Conservation (phyloP, 2,888 invertebrate genomes). For the Drosophila cognata region DNA sequence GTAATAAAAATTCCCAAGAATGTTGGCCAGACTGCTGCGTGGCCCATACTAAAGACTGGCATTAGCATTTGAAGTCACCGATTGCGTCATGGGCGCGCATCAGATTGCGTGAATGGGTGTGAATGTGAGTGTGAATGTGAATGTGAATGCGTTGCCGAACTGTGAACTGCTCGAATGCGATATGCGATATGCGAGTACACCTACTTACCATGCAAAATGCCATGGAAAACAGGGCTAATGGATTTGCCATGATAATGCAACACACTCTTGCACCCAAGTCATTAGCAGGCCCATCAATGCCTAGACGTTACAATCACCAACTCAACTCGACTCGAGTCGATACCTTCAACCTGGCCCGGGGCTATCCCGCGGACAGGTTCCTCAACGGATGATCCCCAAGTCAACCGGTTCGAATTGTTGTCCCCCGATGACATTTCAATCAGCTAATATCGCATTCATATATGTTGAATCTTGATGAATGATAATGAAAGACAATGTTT, state of each 20-base stretch:
- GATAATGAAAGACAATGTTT: slow-evolving; percentile 27
- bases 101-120: slow-evolving; percentile 23
- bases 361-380: slow-evolving; percentile 6
- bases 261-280: slow-evolving; percentile 37
- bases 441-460: slow-evolving; percentile 17
- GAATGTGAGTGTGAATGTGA: background rate
- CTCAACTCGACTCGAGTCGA: slow-evolving; percentile 21
- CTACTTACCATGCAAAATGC: slow-evolving; percentile 4
- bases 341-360: slow-evolving; percentile 2
- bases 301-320: slow-evolving; percentile 43
- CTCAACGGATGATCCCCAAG: slow-evolving; percentile 1
- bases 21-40: slow-evolving; percentile 48
- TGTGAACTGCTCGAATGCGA: slow-evolving; percentile 11
- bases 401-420: slow-evolving; percentile 33
- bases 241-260: slow-evolving; percentile 50
- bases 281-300: slow-evolving; percentile 41
- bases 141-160: background rate
- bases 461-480: slow-evolving; percentile 18
- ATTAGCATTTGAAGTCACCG: slow-evolving; percentile 60
- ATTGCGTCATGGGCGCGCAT: slow-evolving; percentile 58
- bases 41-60: slow-evolving; percentile 67
- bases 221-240: slow-evolving; percentile 44
- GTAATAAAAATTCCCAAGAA: slow-evolving; percentile 70
- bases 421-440: slow-evolving; percentile 50
- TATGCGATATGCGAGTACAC: slow-evolving; percentile 4